A percentile compares a stretch with the other conserved stretches of the same genome.
These are phyloP conservation scores for Melipona bicolor DNA, from an alignment of 2,888 invertebrate genomes.

Conservation along the genomic window DNA sequence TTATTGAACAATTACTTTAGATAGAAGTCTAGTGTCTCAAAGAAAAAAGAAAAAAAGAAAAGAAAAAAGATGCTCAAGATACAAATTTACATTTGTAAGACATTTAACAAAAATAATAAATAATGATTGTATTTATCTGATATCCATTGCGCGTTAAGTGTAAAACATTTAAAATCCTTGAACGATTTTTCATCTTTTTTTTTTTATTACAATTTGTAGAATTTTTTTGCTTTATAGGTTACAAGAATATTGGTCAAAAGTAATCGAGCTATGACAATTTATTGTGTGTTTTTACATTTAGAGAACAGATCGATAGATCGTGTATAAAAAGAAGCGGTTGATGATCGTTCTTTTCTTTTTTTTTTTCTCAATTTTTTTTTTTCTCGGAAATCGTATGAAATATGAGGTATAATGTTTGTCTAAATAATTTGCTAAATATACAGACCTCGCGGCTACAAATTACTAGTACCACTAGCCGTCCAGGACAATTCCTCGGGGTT, in stretches of 20 bases:
- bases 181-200: not conserved
- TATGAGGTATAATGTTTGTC: slow-evolving; percentile 69
- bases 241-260: not conserved
- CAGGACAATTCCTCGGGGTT: slow-evolving; percentile 59
- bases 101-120: slow-evolving; percentile 56
- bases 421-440: slow-evolving; percentile 62
- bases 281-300: slow-evolving; percentile 70
- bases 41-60: slow-evolving; percentile 22
- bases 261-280: slow-evolving; percentile 63
- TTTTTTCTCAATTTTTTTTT: not conserved
- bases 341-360: slow-evolving; percentile 23
- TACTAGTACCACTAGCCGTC: slow-evolving; percentile 59
- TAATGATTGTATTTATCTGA: slow-evolving; percentile 48
- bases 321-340: slow-evolving; percentile 68
- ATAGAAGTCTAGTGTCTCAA: slow-evolving; percentile 35
- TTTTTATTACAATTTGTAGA: not conserved
- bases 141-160: slow-evolving; percentile 9
- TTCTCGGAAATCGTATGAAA: slow-evolving; percentile 57
- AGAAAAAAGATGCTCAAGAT: slow-evolving; percentile 49
- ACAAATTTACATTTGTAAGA: slow-evolving; percentile 65
- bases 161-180: not conserved
- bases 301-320: slow-evolving; percentile 63
- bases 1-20: slow-evolving; percentile 40
- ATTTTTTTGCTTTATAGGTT: not conserved
- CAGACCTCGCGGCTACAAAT: slow-evolving; percentile 44